These are phyloP conservation scores for Oreochromis mossambicus DNA, from an alignment of 2,797 vertebrate species.

Conservation along the genomic window DNA sequence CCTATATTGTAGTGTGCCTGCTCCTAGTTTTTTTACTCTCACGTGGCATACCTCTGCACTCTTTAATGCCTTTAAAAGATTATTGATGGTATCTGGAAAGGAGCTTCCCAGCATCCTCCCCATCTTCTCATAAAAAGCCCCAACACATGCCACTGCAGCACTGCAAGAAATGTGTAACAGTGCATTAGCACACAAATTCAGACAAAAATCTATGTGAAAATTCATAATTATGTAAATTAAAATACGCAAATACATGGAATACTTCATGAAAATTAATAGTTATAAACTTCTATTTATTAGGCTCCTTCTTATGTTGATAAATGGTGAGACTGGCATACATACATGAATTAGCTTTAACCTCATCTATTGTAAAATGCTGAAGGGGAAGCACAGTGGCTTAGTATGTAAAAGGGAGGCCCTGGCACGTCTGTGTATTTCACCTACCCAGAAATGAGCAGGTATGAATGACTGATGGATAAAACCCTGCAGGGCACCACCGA, in stretches of 20 bases:
- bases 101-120: constrained; percentile 97
- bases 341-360: neutral
- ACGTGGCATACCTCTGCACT: constrained; percentile 85
- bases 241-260: neutral
- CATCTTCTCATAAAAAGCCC: constrained; percentile 99
- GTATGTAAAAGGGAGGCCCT: neutral
- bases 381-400: fast-evolving
- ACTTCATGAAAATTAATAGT: neutral
- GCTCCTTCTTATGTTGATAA: neutral
- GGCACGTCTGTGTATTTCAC: fast-evolving
- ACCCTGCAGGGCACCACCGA: neutral
- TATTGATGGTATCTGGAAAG: constrained; percentile 97
- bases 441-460: neutral
- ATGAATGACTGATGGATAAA: neutral
- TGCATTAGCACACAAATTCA: neutral
- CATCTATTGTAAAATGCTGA: neutral
- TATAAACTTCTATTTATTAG: neutral
- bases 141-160: constrained; percentile 95
- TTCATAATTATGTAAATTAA: neutral
- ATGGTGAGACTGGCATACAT: neutral
- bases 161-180: constrained; percentile 63
- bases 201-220: neutral
- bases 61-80: constrained; percentile 95
- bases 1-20: neutral
- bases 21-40: neutral